A percentile compares a stretch with the other conserved stretches of the same genome.
Conservation (phyloP, 2,888 invertebrate genomes). For the Ochropleura plecta region DNA sequence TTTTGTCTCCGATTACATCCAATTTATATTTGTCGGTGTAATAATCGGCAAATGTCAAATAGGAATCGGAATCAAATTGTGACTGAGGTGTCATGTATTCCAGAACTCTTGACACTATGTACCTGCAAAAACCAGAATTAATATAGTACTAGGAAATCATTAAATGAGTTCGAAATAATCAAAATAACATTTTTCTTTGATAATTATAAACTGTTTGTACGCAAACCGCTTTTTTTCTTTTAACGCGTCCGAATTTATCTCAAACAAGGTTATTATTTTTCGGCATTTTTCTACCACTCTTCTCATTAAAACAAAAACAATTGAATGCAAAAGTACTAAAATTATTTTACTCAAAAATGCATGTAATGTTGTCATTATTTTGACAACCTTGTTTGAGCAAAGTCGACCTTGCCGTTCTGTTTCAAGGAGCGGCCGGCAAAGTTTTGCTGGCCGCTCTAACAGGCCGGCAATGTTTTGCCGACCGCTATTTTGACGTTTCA, state of each 20-base stretch:
- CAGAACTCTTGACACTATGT: constrained; percentile 93
- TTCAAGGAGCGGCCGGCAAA: too few species aligned
- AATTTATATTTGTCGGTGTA: constrained; percentile 94
- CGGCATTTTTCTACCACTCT: not conserved
- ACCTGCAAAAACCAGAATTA: constrained; percentile 78
- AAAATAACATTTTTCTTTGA: too few species aligned
- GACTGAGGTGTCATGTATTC: constrained; percentile 92
- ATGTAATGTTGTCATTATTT: too few species aligned
- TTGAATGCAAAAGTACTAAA: not conserved
- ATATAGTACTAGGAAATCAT: not conserved
- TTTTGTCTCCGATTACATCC: constrained; percentile 89
- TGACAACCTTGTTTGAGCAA: too few species aligned
- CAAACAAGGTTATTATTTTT: not conserved
- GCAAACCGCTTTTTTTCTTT: not conserved
- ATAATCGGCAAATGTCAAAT: constrained; percentile 93
- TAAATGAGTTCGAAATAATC: not conserved
- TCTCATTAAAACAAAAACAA: not conserved
- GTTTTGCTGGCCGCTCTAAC: too few species aligned
- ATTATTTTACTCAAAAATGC: too few species aligned
- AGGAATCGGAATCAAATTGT: constrained; percentile 91
- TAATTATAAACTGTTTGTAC: not conserved
- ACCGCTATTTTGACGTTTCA: too few species aligned
- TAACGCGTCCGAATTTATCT: not conserved
- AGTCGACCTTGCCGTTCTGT: too few species aligned
- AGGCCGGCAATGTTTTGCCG: too few species aligned